phyloP scores from a whole-genome alignment of 2,113 vertebrate species.

The Chaetodon trifascialis region DNA sequence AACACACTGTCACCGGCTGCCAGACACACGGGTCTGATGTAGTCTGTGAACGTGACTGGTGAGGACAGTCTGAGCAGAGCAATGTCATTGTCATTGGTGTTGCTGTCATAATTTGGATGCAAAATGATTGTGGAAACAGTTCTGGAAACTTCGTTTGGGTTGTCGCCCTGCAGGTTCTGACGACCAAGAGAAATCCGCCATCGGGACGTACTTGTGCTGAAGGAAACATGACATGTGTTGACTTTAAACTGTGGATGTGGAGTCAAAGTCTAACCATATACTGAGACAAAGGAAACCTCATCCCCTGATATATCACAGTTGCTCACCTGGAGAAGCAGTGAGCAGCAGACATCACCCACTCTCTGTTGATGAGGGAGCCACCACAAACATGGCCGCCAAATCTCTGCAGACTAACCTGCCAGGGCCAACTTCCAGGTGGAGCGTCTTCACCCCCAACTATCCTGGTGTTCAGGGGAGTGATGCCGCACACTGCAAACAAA shows the following conservation, averaged over 20 bases:
- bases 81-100: conserved; percentile 81
- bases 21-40: conserved; percentile 86
- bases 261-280: background rate
- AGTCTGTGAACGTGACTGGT: conserved; percentile 78
- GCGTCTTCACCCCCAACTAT: conserved; percentile 81
- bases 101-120: conserved; percentile 70
- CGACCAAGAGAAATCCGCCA: conserved; percentile 52
- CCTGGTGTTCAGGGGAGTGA: conserved; percentile 39
- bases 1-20: conserved; percentile 81
- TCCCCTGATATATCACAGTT: too few species aligned
- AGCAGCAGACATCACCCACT: conserved; percentile 82
- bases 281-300: fast-evolving
- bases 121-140: conserved; percentile 48
- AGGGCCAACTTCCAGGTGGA: conserved; percentile 74
- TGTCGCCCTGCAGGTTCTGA: conserved; percentile 42
- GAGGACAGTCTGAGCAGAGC: conserved; percentile 82
- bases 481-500: conserved; percentile 77
- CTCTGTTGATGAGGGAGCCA: conserved; percentile 79
- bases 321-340: conserved; percentile 50
- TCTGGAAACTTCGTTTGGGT: conserved; percentile 51
- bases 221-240: background rate
- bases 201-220: background rate
- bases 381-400: conserved; percentile 74
- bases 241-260: background rate
- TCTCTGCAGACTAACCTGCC: conserved; percentile 79